Percentiles rank a stretch among this genome's conserved stretches.
phyloP scores from a whole-genome alignment of 2,797 vertebrate genomes.

The Avahi laniger region DNA sequence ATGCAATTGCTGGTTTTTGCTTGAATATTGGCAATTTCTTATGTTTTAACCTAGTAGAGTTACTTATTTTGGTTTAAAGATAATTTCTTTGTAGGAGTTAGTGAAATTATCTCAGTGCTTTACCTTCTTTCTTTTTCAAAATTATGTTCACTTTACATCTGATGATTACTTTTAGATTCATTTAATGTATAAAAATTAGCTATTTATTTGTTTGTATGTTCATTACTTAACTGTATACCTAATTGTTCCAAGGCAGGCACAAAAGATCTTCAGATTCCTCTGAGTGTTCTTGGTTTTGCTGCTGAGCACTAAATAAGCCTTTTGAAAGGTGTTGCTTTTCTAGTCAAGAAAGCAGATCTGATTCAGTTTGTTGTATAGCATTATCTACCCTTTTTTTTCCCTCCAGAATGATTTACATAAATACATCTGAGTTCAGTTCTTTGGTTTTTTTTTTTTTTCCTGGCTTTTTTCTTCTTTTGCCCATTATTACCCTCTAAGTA shows the following conservation, averaged over 20 bases:
- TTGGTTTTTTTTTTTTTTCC: neutral
- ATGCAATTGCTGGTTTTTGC: neutral
- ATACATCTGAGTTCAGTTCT: neutral
- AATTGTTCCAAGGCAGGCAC: neutral
- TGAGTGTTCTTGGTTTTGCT: neutral
- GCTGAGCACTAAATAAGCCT: neutral
- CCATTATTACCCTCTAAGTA: neutral
- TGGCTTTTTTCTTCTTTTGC: neutral
- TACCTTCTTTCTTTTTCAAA: neutral
- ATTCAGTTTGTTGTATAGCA: neutral
- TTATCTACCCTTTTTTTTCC: neutral
- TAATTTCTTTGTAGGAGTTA: neutral
- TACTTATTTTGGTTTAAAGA: constrained; percentile 2
- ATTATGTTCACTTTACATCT: neutral
- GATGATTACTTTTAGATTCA: neutral
- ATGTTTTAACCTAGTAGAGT: neutral
- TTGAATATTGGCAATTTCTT: neutral
- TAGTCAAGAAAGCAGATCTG: neutral
- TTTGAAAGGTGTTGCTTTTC: neutral
- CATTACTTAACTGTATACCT: neutral
- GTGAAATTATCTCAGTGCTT: neutral
- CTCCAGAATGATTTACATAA: neutral
- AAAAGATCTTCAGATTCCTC: neutral
- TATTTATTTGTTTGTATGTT: neutral
- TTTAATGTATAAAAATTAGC: constrained; percentile 4